Base-by-base conservation (phyloP, 1,140 invertebrate species). In the Euschistus heros region DNA sequence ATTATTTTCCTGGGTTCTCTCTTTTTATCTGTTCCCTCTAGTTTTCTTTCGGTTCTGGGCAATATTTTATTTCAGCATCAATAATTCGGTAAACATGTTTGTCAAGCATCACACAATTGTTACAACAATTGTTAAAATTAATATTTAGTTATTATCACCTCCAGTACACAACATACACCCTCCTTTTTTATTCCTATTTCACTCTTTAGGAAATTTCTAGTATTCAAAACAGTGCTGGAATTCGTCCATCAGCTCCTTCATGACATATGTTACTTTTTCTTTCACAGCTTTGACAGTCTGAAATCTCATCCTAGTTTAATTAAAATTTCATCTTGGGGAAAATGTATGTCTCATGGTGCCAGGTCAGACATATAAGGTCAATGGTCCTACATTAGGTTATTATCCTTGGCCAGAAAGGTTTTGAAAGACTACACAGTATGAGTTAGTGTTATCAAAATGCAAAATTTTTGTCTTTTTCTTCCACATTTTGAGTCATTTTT, bases 281-380 rank as follows among this genome's bases (percentile, higher is more conserved):
- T 71, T 70, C 62, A 68, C 64, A 6, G 66, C 59, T 60, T 62
- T 64, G 33, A 60, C 44, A 18, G 44, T 61, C 37, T 70, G 42
- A 65, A 73, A 73, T 33, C 20, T 50, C 33, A 67, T 70, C n/a
- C n/a, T 18, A 6, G 8, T 52, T 52, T 52, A 52, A 52, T 52
- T 6, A 13, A 52, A 18, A 52, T 52, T 52, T 52, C 8, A 52
- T 18, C 47, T 52, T 52, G n/a, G 47, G 47, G n/a, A 52, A 52
- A 18, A 52, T 13, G 20, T 6, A 52, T 17, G 47, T 52, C n/a
- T 13, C 47, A 52, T 18, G 47, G 70, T 44, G 67, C 69, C 20
- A 70, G 50, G 62, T 73, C 65, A 1, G 70, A 66, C n/a, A 63
- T 68, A 46, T 71, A 72, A 2, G 65, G 68, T 59, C 69, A 63